These are phyloP conservation scores for Forbesichthys agassizii DNA, from an alignment of 2,113 vertebrate species.

Conservation along the genomic window DNA sequence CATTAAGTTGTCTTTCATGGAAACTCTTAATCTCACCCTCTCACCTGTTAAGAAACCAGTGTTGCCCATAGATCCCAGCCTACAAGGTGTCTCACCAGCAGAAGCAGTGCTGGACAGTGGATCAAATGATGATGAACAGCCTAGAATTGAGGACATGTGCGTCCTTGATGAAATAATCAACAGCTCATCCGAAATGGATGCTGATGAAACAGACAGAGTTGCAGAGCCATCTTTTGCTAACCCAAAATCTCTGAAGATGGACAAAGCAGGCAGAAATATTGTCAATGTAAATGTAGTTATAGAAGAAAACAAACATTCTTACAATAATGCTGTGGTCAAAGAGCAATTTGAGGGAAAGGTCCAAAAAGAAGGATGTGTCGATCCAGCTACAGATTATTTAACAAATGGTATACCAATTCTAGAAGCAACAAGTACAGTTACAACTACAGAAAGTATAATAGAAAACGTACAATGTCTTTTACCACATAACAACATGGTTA, in stretches of 20 bases:
- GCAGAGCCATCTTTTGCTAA: neutral
- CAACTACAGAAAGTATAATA: neutral
- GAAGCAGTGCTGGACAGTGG: conserved; percentile 28
- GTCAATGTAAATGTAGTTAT: neutral
- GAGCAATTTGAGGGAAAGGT: conserved; percentile 5
- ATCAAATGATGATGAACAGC: conserved; percentile 35
- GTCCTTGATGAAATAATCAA: conserved; percentile 67
- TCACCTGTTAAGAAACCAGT: conserved; percentile 88
- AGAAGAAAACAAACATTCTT: neutral
- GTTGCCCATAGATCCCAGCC: neutral
- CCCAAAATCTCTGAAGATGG: neutral
- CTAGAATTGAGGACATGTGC: conserved; percentile 60
- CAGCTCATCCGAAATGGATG: conserved; percentile 38
- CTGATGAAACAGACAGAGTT: neutral
- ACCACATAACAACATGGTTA: neutral
- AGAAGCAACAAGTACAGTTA: conserved; percentile 6
- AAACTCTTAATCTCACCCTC: conserved; percentile 93
- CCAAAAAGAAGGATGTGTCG: conserved; percentile 9
- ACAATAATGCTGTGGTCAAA: neutral
- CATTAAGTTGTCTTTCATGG: conserved; percentile 93
- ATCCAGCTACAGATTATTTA: neutral
- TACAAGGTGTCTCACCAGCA: conserved; percentile 8
- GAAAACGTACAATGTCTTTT: neutral
- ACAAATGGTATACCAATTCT: neutral
- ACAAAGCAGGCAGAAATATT: neutral